Percentiles rank a stretch among this genome's conserved stretches.
Conservation (phyloP, 2,797 vertebrate species). For the Argya squamiceps region DNA sequence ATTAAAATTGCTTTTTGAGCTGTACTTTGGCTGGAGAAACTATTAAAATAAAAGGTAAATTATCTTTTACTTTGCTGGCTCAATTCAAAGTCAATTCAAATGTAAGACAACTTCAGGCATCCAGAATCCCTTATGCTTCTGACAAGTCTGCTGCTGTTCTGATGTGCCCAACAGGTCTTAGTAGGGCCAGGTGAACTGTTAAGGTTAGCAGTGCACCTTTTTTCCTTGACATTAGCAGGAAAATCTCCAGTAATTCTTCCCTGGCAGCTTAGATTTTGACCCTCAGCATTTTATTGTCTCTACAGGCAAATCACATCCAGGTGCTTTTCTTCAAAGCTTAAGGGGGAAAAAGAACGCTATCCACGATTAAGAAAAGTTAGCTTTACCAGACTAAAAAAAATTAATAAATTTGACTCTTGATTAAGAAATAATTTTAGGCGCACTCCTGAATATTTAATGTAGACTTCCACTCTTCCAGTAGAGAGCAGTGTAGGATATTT, state of each 20-base stretch:
- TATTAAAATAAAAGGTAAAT: neutral
- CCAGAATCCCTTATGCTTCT: neutral
- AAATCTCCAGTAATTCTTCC: neutral
- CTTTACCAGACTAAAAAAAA: neutral
- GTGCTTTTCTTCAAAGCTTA: neutral
- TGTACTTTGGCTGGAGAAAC: neutral
- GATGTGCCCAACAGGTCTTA: neutral
- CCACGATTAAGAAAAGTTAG: neutral
- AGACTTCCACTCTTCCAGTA: slow-evolving; percentile 66
- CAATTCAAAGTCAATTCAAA: neutral
- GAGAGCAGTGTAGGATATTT: slow-evolving; percentile 75
- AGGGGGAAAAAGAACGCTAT: rapidly evolving
- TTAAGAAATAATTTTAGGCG: neutral
- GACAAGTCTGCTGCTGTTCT: neutral
- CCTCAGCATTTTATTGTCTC: neutral
- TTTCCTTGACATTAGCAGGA: neutral
- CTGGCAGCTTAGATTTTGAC: neutral
- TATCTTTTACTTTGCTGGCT: neutral
- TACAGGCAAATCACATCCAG: neutral
- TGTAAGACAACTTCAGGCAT: neutral
- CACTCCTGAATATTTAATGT: neutral
- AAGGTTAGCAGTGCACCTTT: neutral
- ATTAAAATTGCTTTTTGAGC: neutral
- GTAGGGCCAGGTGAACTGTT: neutral
- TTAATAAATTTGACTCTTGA: neutral